phyloP scores from a whole-genome alignment of 2,113 vertebrate genomes.

The Hiodon alosoides region DNA sequence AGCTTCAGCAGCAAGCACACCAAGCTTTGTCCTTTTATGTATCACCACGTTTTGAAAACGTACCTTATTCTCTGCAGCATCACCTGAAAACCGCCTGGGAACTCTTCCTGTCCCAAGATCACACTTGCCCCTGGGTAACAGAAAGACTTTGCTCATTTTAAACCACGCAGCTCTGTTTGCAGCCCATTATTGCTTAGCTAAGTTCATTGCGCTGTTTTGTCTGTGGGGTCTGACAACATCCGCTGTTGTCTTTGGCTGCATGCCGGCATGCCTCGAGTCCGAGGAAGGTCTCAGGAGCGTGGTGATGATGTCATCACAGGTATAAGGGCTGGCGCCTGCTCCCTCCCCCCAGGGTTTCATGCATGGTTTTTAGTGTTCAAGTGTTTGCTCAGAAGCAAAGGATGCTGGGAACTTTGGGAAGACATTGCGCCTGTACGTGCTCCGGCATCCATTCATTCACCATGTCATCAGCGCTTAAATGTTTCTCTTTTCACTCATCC shows the following conservation, averaged over 20 bases:
- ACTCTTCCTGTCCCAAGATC: constrained; percentile 38
- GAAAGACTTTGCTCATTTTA: constrained; percentile 28
- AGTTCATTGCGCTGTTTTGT: constrained; percentile 33
- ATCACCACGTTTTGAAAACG: constrained; percentile 22
- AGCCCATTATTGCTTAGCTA: constrained; percentile 44
- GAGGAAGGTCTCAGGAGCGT: constrained; percentile 25
- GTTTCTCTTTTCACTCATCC: constrained; percentile 4
- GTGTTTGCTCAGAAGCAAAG: constrained; percentile 3
- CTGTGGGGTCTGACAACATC: constrained; percentile 17
- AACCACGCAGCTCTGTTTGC: constrained; percentile 36
- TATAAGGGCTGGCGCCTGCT: constrained; percentile 34
- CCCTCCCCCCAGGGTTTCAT: too few species aligned
- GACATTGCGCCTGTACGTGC: too few species aligned
- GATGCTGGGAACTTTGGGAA: background rate
- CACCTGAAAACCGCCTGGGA: constrained; percentile 47
- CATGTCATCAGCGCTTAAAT: background rate
- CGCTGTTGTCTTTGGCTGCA: constrained; percentile 50
- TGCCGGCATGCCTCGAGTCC: constrained; percentile 50
- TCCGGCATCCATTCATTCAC: too few species aligned
- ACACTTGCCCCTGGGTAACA: constrained; percentile 49
- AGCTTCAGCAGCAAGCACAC: background rate
- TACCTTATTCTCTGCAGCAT: constrained; percentile 50
- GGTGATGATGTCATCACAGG: constrained; percentile 21
- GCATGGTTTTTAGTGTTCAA: background rate
- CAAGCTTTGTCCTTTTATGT: background rate